These are phyloP conservation scores for Ochropleura leucogaster DNA, from an alignment of 2,888 invertebrate species.

Conservation along the genomic window DNA sequence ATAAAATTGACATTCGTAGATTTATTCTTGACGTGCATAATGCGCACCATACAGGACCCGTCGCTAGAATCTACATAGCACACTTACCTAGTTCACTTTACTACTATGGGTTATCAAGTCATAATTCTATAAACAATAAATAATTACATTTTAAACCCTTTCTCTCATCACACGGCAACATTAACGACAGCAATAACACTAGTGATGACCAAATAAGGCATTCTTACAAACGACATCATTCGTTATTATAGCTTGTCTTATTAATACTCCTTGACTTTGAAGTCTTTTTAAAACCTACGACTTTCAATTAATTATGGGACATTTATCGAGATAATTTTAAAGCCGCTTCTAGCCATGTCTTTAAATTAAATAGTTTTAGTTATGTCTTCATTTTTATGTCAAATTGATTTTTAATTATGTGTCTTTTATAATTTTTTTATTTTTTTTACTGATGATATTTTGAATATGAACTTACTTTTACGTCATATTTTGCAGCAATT, in stretches of 20 bases:
- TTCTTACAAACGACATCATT: neutral
- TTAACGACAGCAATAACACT: constrained; percentile 6
- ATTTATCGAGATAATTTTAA: constrained; percentile 33
- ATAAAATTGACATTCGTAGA: neutral
- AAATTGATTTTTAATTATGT: constrained; percentile 6
- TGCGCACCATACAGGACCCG: neutral
- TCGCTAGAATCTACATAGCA: neutral
- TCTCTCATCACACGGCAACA: neutral
- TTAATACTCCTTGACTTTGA: constrained; percentile 26
- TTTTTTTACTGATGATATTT: neutral
- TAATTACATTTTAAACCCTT: constrained; percentile 5
- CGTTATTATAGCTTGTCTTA: constrained; percentile 24
- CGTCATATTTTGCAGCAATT: neutral
- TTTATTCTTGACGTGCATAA: neutral
- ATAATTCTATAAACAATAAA: neutral
- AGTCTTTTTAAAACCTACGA: constrained; percentile 23
- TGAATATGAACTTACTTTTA: neutral
- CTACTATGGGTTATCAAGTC: neutral
- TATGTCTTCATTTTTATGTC: constrained; percentile 44
- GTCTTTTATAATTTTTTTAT: neutral
- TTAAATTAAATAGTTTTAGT: constrained; percentile 24
- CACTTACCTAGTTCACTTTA: neutral
- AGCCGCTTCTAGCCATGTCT: constrained; percentile 8
- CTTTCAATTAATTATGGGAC: constrained; percentile 41
- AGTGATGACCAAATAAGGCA: constrained; percentile 17